These are phyloP conservation scores for Pegea sp. DNA, from an alignment of 23 tunicate genomes.

Conservation along the genomic window DNA sequence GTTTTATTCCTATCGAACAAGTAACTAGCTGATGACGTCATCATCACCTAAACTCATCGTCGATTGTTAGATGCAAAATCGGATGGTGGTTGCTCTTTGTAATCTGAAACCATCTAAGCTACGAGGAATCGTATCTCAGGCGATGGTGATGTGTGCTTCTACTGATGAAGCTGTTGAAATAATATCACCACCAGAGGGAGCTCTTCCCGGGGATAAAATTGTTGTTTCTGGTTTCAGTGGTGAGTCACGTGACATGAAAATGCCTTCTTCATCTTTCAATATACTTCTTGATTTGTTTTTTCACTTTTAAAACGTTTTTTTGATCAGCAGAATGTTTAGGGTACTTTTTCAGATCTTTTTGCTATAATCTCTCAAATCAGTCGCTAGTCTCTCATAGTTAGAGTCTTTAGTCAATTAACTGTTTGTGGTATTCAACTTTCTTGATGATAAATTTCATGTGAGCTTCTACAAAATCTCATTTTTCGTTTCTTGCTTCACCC, in stretches of 20 bases:
- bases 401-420: not conserved
- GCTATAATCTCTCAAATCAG: too few species aligned
- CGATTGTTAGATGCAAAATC: constrained; percentile 43
- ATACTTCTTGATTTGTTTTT: not conserved
- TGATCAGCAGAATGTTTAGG: not conserved
- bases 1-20: constrained; percentile 48
- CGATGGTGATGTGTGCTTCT: constrained; percentile 90
- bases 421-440: not conserved
- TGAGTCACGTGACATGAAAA: not conserved
- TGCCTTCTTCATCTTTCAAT: not conserved
- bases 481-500: too few species aligned
- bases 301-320: not conserved
- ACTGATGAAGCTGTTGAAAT: constrained; percentile 52
- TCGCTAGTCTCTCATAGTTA: not conserved
- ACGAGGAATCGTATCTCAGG: constrained; percentile 84
- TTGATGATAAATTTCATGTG: too few species aligned
- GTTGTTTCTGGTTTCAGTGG: constrained; percentile 53
- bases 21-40: constrained; percentile 4
- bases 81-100: constrained; percentile 76
- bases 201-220: constrained; percentile 68
- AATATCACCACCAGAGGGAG: constrained; percentile 71
- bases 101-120: constrained; percentile 84
- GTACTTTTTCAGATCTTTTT: too few species aligned
- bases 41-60: not conserved
- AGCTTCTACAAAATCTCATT: too few species aligned